These are phyloP conservation scores for Cairina moschata DNA, from an alignment of 2,113 vertebrate genomes.

Conservation along the genomic window DNA sequence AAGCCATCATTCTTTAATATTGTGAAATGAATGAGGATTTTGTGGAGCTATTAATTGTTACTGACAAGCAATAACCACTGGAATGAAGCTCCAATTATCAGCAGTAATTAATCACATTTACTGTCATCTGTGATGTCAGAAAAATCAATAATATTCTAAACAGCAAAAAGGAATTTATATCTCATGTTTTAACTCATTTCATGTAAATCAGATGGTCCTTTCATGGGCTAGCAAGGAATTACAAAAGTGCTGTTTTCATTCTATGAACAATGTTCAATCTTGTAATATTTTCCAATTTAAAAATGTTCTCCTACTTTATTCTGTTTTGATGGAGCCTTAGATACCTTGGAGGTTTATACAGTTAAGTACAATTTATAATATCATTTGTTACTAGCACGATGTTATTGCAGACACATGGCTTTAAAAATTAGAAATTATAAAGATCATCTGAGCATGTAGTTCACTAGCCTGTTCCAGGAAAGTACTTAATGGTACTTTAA, in stretches of 20 bases:
- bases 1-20: conserved; percentile 77
- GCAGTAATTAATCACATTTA: conserved; percentile 85
- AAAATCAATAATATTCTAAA: conserved; percentile 68
- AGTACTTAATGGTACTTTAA: not conserved
- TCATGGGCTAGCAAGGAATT: conserved; percentile 10
- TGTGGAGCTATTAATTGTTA: conserved; percentile 82
- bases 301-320: not conserved
- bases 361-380: not conserved
- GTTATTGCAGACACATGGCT: not conserved
- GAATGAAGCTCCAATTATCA: conserved; percentile 86
- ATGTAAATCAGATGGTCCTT: conserved; percentile 43
- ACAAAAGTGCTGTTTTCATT: conserved; percentile 4
- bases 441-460: not conserved
- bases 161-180: conserved; percentile 48
- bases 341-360: not conserved
- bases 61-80: conserved; percentile 84
- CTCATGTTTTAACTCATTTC: conserved; percentile 24
- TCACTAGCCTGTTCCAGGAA: not conserved
- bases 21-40: conserved; percentile 77
- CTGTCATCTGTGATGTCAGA: conserved; percentile 79
- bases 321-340: not conserved
- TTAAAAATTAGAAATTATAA: conserved; percentile 15
- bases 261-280: not conserved
- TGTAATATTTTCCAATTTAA: not conserved
- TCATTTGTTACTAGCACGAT: not conserved